Evolutionary conservation across 2,888 invertebrate genomes (phyloP).

Genomic region (Ornithoptera alexandrae): DNA sequence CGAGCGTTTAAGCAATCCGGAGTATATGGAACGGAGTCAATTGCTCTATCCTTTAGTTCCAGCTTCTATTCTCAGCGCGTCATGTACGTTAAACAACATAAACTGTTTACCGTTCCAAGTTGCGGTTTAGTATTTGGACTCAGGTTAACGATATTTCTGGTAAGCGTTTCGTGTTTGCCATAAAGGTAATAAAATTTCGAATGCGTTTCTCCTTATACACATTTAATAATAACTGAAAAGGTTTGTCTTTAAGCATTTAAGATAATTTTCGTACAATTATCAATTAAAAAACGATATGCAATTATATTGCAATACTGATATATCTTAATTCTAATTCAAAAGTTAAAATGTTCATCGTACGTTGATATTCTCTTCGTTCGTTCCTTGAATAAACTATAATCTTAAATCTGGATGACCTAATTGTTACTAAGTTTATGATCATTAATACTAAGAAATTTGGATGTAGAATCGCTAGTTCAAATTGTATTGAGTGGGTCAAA

Average conservation of each 20-base stretch:
- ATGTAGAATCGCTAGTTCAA: background rate
- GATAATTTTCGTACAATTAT: background rate
- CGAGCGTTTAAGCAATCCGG: background rate
- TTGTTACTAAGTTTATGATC: slow-evolving; percentile 23
- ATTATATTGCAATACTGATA: too few species aligned
- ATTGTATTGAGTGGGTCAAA: slow-evolving; percentile 24
- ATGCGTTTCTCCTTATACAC: background rate
- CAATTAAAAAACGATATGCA: background rate
- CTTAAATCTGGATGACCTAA: background rate
- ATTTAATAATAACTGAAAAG: background rate
- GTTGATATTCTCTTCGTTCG: too few species aligned
- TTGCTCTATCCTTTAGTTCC: slow-evolving; percentile 1
- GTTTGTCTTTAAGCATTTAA: background rate
- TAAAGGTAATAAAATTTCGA: background rate
- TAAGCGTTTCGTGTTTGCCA: background rate
- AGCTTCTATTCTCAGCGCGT: slow-evolving; percentile 1
- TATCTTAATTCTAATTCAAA: background rate
- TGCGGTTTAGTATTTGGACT: background rate
- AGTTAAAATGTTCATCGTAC: too few species aligned
- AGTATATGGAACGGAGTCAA: background rate
- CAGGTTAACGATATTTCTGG: background rate
- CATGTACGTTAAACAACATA: slow-evolving; percentile 1
- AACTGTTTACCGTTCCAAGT: slow-evolving; percentile 17
- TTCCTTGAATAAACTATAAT: background rate
- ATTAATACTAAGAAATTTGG: slow-evolving; percentile 12